Conservation (phyloP, 2,888 invertebrate species). For the Tachina grossa region DNA sequence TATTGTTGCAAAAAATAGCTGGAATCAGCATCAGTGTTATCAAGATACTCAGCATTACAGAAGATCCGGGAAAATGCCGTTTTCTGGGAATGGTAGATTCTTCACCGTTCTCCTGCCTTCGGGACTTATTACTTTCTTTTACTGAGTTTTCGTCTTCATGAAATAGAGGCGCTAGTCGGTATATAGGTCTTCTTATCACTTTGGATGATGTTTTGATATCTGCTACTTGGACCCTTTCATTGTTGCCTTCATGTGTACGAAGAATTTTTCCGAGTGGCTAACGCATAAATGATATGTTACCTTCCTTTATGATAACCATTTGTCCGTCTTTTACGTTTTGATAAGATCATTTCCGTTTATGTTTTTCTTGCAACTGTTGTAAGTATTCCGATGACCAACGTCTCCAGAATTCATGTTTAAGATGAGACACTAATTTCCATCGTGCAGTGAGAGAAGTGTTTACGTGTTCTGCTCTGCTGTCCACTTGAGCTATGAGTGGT, state of each 20-base stretch:
- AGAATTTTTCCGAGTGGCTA: constrained; percentile 30
- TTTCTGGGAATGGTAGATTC: too few species aligned
- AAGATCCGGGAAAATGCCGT: too few species aligned
- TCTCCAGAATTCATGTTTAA: constrained; percentile 31
- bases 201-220: constrained; percentile 1
- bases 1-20: too few species aligned
- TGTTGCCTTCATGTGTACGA: not conserved
- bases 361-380: not conserved
- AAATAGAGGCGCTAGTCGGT: too few species aligned
- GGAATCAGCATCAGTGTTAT: too few species aligned
- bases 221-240: not conserved
- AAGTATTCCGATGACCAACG: constrained; percentile 6
- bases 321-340: not conserved
- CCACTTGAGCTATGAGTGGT: not conserved
- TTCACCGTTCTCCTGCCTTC: not conserved
- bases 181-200: not conserved
- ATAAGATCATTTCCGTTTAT: not conserved
- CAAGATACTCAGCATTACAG: too few species aligned
- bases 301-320: constrained; percentile 30
- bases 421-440: not conserved
- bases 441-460: not conserved
- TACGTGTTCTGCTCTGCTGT: too few species aligned
- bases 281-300: not conserved
- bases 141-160: not conserved
- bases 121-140: too few species aligned